A percentile compares a stretch with the other conserved stretches of the same genome.
Conservation (phyloP, 1,140 invertebrate genomes). For the Bombus impatiens region DNA sequence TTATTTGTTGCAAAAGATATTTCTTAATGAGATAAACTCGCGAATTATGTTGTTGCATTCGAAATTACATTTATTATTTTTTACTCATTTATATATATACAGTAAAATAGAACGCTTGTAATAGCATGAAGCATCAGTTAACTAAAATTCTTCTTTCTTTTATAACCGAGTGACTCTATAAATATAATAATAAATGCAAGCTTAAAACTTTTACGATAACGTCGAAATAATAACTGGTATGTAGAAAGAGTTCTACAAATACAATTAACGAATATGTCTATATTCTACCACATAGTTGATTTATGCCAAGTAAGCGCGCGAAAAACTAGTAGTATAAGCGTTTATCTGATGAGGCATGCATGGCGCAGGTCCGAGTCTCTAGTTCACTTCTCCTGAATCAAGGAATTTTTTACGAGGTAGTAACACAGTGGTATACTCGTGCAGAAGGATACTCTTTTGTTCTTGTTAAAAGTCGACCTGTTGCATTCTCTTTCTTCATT, state of each 20-base stretch:
- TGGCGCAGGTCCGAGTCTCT: conserved; percentile 35
- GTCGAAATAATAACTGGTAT: neutral
- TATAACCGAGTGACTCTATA: neutral
- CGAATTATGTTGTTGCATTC: no score
- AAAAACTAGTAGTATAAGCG: conserved; percentile 48
- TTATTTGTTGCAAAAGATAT: no score
- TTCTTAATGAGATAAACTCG: no score
- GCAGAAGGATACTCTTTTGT: conserved; percentile 15
- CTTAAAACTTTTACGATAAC: neutral
- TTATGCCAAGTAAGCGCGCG: neutral
- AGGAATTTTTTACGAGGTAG: conserved; percentile 45
- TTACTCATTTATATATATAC: no score
- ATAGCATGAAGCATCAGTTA: neutral
- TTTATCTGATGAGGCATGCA: conserved; percentile 55
- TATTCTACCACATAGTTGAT: neutral
- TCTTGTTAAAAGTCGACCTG: conserved; percentile 13
- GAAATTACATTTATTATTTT: no score
- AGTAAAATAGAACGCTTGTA: neutral
- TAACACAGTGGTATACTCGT: conserved; percentile 15
- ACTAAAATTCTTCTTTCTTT: neutral
- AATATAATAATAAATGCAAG: neutral
- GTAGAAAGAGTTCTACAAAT: neutral
- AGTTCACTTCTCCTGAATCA: conserved; percentile 44
- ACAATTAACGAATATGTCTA: neutral
- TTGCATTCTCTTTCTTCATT: neutral